Evolutionary conservation across 2,113 vertebrate species (phyloP).

Genomic region (Okapia johnstoni): DNA sequence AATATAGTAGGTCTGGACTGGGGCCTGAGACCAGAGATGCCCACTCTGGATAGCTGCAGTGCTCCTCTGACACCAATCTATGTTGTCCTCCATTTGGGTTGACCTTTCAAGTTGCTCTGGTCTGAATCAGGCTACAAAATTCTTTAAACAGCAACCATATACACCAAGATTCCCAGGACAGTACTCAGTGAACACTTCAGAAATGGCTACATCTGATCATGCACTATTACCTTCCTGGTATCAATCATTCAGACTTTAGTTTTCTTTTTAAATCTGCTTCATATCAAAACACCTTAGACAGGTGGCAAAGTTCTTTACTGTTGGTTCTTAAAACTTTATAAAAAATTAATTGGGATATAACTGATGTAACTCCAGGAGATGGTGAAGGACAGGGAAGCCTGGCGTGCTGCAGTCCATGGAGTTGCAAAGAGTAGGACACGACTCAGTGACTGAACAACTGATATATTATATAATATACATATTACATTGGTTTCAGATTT

Average conservation of each 20-base stretch:
- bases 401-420: not conserved
- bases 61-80: not conserved
- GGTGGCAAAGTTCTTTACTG: not conserved
- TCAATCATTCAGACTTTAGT: not conserved
- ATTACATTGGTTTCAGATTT: not conserved
- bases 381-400: not conserved
- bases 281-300: not conserved
- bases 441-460: not conserved
- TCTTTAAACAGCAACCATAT: not conserved
- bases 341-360: not conserved
- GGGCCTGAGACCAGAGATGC: not conserved
- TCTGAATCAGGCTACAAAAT: not conserved
- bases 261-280: not conserved
- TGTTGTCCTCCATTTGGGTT: fast-evolving
- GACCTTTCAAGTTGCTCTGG: not conserved
- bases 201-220: not conserved
- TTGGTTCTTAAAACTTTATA: not conserved
- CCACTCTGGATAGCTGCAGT: not conserved
- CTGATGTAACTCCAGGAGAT: not conserved
- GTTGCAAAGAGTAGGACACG: not conserved
- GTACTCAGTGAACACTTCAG: not conserved
- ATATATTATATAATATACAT: not conserved
- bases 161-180: not conserved
- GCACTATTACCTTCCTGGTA: not conserved
- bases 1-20: not conserved